These are phyloP conservation scores for Agrilus planipennis DNA, from an alignment of 1,140 invertebrate genomes.

Conservation along the genomic window DNA sequence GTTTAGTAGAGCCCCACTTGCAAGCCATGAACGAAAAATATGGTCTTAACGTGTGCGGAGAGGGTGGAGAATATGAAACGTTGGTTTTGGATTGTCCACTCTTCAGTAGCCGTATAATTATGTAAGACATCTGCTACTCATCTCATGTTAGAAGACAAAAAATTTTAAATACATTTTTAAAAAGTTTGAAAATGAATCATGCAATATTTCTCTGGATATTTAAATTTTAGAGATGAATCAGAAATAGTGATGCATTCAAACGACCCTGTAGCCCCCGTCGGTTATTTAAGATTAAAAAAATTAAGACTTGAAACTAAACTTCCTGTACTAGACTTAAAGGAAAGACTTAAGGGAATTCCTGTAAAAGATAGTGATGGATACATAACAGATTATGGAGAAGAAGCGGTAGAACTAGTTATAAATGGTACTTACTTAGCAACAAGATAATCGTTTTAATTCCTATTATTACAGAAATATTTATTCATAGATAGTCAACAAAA, in stretches of 20 bases:
- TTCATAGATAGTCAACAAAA: too few relatives aligned
- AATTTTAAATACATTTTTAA: not conserved
- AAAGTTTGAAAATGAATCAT: not conserved
- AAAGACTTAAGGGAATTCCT: conserved; percentile 38
- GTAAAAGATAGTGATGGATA: conserved; percentile 46
- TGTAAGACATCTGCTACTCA: too few relatives aligned
- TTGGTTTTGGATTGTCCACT: conserved; percentile 95
- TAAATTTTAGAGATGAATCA: conserved; percentile 65
- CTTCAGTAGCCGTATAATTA: conserved; percentile 78
- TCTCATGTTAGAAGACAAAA: conserved; percentile 30
- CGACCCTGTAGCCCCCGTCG: conserved; percentile 85
- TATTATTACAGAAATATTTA: not conserved
- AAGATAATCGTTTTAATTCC: not conserved
- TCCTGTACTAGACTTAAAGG: conserved; percentile 30
- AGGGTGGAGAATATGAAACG: conserved; percentile 98
- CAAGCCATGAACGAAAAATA: conserved; percentile 85
- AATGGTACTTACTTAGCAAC: conserved; percentile 20
- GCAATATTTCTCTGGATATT: too few relatives aligned
- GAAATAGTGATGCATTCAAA: conserved; percentile 80
- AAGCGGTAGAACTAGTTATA: conserved; percentile 39
- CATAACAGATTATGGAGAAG: conserved; percentile 42
- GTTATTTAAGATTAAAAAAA: conserved; percentile 80
- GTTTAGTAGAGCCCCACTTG: conserved; percentile 75
- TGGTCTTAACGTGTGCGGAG: conserved; percentile 94
- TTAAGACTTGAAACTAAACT: conserved; percentile 62